Evolutionary conservation across 2,797 vertebrate genomes (phyloP).

Genomic region (Apogon talboti): DNA sequence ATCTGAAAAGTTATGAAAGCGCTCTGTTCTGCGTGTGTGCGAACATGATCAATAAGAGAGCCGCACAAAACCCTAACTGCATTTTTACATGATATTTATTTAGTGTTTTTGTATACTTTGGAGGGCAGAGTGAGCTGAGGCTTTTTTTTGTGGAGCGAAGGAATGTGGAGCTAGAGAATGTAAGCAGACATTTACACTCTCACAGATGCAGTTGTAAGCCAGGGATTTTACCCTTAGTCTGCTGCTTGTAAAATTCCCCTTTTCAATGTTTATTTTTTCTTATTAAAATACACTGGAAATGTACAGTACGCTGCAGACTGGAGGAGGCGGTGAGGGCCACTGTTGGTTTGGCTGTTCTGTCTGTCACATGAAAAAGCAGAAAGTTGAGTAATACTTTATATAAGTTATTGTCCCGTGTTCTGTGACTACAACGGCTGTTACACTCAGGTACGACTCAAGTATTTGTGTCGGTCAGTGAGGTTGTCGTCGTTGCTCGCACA

Average conservation of each 20-base stretch:
- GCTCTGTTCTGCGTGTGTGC: neutral
- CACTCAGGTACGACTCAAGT: slow-evolving; percentile 14
- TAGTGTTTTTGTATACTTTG: neutral
- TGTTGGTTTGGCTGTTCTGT: slow-evolving; percentile 34
- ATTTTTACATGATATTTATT: neutral
- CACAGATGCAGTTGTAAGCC: slow-evolving; percentile 55
- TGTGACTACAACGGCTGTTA: neutral
- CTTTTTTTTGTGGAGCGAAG: slow-evolving; percentile 4
- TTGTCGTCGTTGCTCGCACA: neutral
- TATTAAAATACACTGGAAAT: slow-evolving; percentile 10
- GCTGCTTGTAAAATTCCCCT: slow-evolving; percentile 13
- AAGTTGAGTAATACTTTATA: slow-evolving; percentile 50
- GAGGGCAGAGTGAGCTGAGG: neutral
- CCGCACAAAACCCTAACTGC: neutral
- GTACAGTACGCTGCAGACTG: slow-evolving; percentile 35
- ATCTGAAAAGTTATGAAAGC: slow-evolving; percentile 28
- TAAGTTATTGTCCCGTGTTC: slow-evolving; percentile 39
- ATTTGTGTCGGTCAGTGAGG: slow-evolving; percentile 1
- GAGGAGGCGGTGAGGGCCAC: slow-evolving; percentile 31
- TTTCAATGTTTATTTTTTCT: neutral
- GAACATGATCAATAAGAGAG: neutral
- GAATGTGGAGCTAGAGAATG: slow-evolving; percentile 26
- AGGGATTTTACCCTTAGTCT: slow-evolving; percentile 13
- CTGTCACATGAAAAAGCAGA: slow-evolving; percentile 28
- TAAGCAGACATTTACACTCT: slow-evolving; percentile 38